Evolutionary conservation across 2,888 invertebrate species (phyloP), one percentile per base, ranked within the genome.

Genomic region (Cryptocephalus moraei): DNA sequence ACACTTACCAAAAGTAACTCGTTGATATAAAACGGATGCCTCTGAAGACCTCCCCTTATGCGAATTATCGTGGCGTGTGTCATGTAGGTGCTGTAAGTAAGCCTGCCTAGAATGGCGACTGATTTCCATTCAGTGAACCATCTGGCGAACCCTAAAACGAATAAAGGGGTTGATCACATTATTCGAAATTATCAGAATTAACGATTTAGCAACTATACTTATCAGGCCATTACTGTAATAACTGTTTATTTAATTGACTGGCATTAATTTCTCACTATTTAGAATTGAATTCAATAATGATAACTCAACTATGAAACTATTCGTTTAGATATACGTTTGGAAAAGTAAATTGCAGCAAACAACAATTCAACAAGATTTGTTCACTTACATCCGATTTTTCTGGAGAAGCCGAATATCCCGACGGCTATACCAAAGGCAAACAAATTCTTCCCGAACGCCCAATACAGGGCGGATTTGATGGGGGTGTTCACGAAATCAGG

Each of bases 391-490:
- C 62, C 62, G 45, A 62, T 53, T 52, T 57, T 61, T 36, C 50
- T 44, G 4, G 55, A 50, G 33, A 59, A 51, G 45, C 62, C 62
- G 42, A 56, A 59, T 46, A 61, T 58, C 4, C 58, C 59, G 1
- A 61, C 53, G 1, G 63, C 63, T 32, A 68, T 62, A 14, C 67
- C 59, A 2, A 72, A 14, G 8, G 65, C 63, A 63, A 70, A 73
- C 3, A 69, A 31, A 54, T 68, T 70, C 51, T 68, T 69, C 44
- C 67, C 67, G 1, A 69, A 41, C 1, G 68, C 67, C 44, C 70
- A 69, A 54, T 72, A 75, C 1, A 73, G 32, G 1, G 69, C 70
- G n/a, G 70, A 57, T 62, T 64, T 66, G 34, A 71, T 47, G 1
- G 67, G 65, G 0, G 70, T 66, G 39, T 60, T 63, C 11, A 52